Evolutionary conservation across 53 echinoderm and acorn worm species (phyloP).

Genomic region (Actinopyga echinites): DNA sequence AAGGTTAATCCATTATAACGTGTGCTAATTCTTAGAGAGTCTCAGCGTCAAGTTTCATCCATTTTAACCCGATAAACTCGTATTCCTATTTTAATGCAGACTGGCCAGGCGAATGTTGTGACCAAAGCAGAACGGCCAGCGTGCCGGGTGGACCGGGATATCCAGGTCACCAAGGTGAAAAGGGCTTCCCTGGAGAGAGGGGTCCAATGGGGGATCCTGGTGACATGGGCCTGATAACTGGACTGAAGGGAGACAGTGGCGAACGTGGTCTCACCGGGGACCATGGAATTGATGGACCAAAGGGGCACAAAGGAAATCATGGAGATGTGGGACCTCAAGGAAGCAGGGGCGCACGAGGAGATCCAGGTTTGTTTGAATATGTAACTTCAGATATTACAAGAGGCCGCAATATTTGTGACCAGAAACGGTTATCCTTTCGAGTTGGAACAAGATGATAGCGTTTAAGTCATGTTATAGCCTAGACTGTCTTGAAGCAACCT

Average conservation of each 20-base stretch:
- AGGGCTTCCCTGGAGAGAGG: conserved; percentile 4
- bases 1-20: too few relatives aligned
- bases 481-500: too few relatives aligned
- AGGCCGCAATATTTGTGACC: too few relatives aligned
- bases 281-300: not conserved
- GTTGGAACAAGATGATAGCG: too few relatives aligned
- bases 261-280: not conserved
- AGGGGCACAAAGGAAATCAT: not conserved
- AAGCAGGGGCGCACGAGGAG: not conserved
- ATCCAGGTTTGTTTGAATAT: not conserved
- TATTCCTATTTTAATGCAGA: too few relatives aligned
- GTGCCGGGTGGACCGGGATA: not conserved
- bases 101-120: not conserved
- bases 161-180: not conserved
- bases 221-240: not conserved
- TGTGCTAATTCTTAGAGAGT: too few relatives aligned
- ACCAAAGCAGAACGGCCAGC: not conserved
- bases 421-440: too few relatives aligned
- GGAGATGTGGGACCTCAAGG: not conserved
- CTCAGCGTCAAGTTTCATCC: too few relatives aligned
- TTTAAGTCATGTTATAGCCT: too few relatives aligned
- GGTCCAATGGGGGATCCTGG: conserved; percentile 28
- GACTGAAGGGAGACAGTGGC: not conserved
- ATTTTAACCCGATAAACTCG: too few relatives aligned
- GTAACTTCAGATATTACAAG: too few relatives aligned